phyloP scores from a whole-genome alignment of 1,140 invertebrate genomes.

The Drosophila repleta region DNA sequence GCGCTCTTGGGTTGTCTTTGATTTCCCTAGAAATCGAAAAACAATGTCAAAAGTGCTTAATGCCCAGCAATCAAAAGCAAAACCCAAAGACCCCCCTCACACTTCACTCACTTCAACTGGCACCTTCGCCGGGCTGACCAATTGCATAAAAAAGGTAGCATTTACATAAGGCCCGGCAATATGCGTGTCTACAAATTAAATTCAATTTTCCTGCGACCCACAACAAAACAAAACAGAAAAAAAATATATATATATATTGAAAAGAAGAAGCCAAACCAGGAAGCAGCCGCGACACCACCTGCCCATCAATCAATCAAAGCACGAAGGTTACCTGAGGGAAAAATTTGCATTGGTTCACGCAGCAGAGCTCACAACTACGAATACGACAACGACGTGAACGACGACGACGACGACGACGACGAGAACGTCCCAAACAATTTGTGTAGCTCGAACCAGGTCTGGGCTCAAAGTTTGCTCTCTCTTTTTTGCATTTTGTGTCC shows the following conservation, averaged over 20 bases:
- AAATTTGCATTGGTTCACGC: slow-evolving; percentile 80
- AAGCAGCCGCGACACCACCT: slow-evolving; percentile 53
- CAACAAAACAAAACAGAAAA: not conserved
- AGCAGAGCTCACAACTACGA: slow-evolving; percentile 34
- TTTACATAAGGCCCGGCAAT: slow-evolving; percentile 62
- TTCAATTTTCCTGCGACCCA: slow-evolving; percentile 63
- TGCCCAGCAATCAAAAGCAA: slow-evolving; percentile 61
- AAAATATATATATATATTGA: too few species aligned
- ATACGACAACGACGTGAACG: not conserved
- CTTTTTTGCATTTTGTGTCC: not conserved
- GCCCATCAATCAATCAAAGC: slow-evolving; percentile 80
- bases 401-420: slow-evolving; percentile 9
- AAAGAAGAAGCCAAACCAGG: slow-evolving; percentile 11
- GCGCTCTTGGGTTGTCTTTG: slow-evolving; percentile 50
- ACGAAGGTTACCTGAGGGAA: slow-evolving; percentile 78
- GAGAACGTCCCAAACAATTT: slow-evolving; percentile 72
- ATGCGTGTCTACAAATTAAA: slow-evolving; percentile 77
- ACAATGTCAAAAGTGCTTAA: slow-evolving; percentile 80
- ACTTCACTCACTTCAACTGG: not conserved
- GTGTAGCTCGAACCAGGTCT: slow-evolving; percentile 31
- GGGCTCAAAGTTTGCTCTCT: slow-evolving; percentile 15
- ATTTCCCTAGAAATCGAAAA: slow-evolving; percentile 76
- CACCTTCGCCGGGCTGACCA: slow-evolving; percentile 31
- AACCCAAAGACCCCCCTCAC: slow-evolving; percentile 2
- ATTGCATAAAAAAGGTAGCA: slow-evolving; percentile 50